These are phyloP conservation scores for Paralichthys olivaceus DNA, from an alignment of 2,113 vertebrate genomes.

Conservation along the genomic window DNA sequence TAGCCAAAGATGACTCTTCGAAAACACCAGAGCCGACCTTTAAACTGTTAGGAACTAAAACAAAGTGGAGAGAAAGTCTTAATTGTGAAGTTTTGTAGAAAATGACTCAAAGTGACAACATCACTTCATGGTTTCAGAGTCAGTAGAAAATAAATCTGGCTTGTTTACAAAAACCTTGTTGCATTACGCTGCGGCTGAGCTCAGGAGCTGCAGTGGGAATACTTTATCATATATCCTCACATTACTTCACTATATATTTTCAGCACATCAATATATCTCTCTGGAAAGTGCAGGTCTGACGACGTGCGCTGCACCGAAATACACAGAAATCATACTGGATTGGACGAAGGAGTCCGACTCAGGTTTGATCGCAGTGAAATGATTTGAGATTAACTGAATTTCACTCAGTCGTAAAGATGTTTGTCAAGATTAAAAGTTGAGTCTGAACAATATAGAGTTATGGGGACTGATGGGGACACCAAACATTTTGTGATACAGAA, in stretches of 20 bases:
- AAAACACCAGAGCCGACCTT: too few species aligned
- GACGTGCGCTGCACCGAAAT: conserved; percentile 3
- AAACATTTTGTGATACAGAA: too few species aligned
- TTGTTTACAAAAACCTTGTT: not conserved
- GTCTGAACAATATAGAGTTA: too few species aligned
- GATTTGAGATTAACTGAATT: conserved; percentile 26
- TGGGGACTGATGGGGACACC: too few species aligned
- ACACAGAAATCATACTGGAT: not conserved
- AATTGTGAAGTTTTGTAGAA: not conserved
- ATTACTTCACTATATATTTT: conserved; percentile 35
- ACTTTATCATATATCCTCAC: conserved; percentile 3
- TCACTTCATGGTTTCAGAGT: not conserved
- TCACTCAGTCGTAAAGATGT: conserved; percentile 14
- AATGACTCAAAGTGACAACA: not conserved
- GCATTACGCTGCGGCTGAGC: conserved; percentile 3
- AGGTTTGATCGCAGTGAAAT: conserved; percentile 19
- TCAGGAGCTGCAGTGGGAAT: conserved; percentile 32
- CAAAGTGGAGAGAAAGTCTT: not conserved
- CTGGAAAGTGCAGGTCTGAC: conserved; percentile 1
- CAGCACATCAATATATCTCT: conserved; percentile 36
- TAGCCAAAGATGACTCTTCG: too few species aligned
- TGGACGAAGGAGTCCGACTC: conserved; percentile 1
- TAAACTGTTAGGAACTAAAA: not conserved
- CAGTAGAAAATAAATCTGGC: conserved; percentile 18
- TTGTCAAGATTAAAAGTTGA: not conserved